Evolutionary conservation across 2,797 vertebrate genomes (phyloP), one percentile per base, ranked within the genome.

Genomic region (Mus minutoides): DNA sequence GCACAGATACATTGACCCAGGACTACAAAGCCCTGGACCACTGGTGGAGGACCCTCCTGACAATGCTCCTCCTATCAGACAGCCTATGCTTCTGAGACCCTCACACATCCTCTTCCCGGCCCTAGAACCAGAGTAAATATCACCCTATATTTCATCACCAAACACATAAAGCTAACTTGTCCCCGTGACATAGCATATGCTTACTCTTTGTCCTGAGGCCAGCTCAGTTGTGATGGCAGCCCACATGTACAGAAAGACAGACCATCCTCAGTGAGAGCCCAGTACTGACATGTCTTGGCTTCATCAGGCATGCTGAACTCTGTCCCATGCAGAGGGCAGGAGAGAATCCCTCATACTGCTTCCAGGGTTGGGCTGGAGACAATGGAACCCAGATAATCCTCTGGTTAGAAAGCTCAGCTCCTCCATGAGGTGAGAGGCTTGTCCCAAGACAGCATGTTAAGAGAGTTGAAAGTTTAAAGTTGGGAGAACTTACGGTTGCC

Each of bases 41-140:
- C 14, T 34, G 17, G 52, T 24, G 10, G 90, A 29, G 46, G 58
- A 7, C 54, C n/a, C 40, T 76, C 37, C 29, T 7, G 78, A 43
- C 29, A 3, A 37, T 29, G n/a, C 6, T n/a, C 43, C 22, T 31
- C n/a, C n/a, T 11, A 3, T 12, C 37, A 6, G 6, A 16, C 56
- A 10, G 0, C 14, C 52, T 21, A 3, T 6, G 10, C 40, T 60
- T 40, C 71, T 52, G 31, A 24, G 76, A 22, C 17, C 10, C 31
- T 5, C 9, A 29, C n/a, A 6, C 0, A 0, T 9, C 17, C 37
- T 93, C 86, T 64, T 21, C 43, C 73, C 17, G 2, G 54, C 22
- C 77, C 78, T 24, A 8, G 12, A 56, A 93, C 78, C 93, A 96
- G 76, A 93, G 24, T 67, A 80, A 88, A 90, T 54, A 58, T 69